Conservation (phyloP, 2,888 invertebrate genomes). For the Clivina fossor region DNA sequence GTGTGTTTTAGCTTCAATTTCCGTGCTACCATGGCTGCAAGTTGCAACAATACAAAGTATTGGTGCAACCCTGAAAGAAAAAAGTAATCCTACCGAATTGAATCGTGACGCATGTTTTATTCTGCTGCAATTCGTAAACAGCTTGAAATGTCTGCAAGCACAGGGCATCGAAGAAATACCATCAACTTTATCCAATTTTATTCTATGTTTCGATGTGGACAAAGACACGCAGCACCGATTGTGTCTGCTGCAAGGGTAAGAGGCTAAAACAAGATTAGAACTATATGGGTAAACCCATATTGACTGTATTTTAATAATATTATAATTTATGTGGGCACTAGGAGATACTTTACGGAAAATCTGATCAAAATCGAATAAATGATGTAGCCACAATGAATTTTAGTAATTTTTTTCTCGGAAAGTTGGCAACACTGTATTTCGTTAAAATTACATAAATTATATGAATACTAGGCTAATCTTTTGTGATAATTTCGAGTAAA, state of each 20-base stretch:
- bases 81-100: conserved; percentile 55
- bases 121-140: conserved; percentile 78
- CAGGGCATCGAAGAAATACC: conserved; percentile 80
- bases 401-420: too few relatives aligned
- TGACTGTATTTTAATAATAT: too few relatives aligned
- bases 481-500: too few relatives aligned
- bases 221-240: conserved; percentile 62
- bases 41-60: conserved; percentile 74
- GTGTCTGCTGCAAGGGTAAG: conserved; percentile 76
- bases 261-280: too few relatives aligned
- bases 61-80: conserved; percentile 63
- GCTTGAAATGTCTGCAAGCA: conserved; percentile 78
- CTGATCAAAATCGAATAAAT: too few relatives aligned
- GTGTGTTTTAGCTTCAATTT: conserved; percentile 76
- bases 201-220: conserved; percentile 68
- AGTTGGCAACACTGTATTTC: too few relatives aligned
- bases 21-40: conserved; percentile 73
- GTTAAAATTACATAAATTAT: too few relatives aligned
- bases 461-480: too few relatives aligned
- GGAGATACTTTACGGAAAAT: too few relatives aligned
- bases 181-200: conserved; percentile 69
- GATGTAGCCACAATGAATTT: too few relatives aligned
- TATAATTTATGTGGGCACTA: too few relatives aligned
- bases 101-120: conserved; percentile 73
- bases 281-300: too few relatives aligned